These are phyloP conservation scores for Napeogenes sylphis DNA, from an alignment of 2,888 invertebrate genomes.

Conservation along the genomic window DNA sequence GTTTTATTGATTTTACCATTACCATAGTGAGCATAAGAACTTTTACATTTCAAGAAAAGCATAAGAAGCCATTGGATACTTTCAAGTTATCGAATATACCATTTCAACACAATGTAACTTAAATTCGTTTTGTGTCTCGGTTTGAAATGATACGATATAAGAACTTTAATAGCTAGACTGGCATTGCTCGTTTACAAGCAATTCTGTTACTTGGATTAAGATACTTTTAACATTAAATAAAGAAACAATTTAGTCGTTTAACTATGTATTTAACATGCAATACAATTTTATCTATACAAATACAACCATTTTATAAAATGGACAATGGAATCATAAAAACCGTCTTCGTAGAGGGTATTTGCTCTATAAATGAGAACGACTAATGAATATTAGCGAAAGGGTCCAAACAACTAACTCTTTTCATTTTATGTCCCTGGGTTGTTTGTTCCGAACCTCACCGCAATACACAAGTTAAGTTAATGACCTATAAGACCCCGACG, in stretches of 20 bases:
- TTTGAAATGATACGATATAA: no score
- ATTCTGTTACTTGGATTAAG: no score
- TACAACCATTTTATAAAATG: conserved; percentile 1
- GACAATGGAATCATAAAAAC: conserved; percentile 1
- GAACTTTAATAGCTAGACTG: no score
- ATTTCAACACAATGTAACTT: conserved; percentile 8
- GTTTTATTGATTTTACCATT: not conserved
- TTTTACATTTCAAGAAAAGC: conserved; percentile 5
- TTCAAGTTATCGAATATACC: conserved; percentile 3
- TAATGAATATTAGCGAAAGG: conserved; percentile 8
- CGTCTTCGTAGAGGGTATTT: conserved; percentile 1
- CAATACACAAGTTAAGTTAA: conserved; percentile 56
- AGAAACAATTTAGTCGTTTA: not conserved
- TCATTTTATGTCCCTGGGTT: conserved; percentile 24
- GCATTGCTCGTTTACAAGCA: no score
- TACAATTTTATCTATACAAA: not conserved
- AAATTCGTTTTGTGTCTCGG: conserved; percentile 1
- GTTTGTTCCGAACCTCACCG: conserved; percentile 23
- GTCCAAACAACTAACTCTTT: conserved; percentile 11
- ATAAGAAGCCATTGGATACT: conserved; percentile 13
- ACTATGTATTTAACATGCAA: not conserved
- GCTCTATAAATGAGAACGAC: not conserved
- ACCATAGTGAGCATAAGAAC: conserved; percentile 4
- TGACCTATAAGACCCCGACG: conserved; percentile 60
- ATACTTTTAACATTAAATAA: no score